Evolutionary conservation across 2,888 invertebrate genomes (phyloP).

Genomic region (Ochropacha duplaris): DNA sequence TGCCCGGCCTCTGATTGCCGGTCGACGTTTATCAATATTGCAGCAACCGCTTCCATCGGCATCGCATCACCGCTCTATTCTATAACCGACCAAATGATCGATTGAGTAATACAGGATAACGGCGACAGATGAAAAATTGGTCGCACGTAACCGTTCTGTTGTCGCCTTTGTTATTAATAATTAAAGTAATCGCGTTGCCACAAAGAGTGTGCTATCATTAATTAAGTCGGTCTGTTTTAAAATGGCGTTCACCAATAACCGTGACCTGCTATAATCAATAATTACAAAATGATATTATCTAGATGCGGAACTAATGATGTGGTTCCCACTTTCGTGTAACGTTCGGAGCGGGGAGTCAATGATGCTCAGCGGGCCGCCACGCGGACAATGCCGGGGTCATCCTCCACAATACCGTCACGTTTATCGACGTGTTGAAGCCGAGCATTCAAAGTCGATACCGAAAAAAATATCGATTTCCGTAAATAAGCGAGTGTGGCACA

Average conservation of each 20-base stretch:
- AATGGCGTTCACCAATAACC: conserved; percentile 61
- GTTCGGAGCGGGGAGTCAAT: conserved; percentile 34
- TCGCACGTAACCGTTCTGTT: conserved; percentile 43
- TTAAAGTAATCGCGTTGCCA: conserved; percentile 54
- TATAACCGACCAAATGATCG: conserved; percentile 28
- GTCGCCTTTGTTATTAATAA: conserved; percentile 55
- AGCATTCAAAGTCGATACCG: conserved; percentile 76
- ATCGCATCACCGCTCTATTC: conserved; percentile 20
- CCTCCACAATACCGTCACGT: conserved; percentile 74
- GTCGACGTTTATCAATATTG: conserved; percentile 79
- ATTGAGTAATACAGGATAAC: conserved; percentile 38
- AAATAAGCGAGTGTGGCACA: conserved; percentile 82
- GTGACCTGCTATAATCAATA: conserved; percentile 78
- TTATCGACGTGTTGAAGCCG: conserved; percentile 76
- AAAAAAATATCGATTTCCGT: conserved; percentile 84
- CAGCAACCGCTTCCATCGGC: conserved; percentile 44
- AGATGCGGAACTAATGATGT: conserved; percentile 72
- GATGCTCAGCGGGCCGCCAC: conserved; percentile 60
- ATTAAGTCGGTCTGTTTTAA: conserved; percentile 63
- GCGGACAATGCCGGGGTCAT: conserved; percentile 72
- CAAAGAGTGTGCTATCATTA: conserved; percentile 56
- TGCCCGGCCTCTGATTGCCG: conserved; percentile 73
- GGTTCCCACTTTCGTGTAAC: conserved; percentile 50
- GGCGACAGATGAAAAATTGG: conserved; percentile 52
- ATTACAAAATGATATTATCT: conserved; percentile 71